Conservation (phyloP, 2,113 vertebrate species). For the Macroglossus sobrinus region DNA sequence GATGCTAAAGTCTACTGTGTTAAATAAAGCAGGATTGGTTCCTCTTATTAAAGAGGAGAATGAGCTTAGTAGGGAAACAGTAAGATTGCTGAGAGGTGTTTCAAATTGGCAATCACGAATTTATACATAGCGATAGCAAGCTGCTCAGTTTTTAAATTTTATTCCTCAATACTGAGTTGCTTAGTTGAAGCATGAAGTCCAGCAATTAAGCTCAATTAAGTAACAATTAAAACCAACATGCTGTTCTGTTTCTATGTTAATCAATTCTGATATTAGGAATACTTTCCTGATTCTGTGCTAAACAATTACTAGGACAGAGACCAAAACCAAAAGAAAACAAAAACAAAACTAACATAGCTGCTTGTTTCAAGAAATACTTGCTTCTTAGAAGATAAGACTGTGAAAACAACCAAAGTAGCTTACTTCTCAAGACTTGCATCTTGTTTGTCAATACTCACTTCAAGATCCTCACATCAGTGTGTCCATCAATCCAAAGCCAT, state of each 20-base stretch:
- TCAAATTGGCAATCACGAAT: not conserved
- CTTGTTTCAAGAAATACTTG: not conserved
- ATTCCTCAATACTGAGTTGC: not conserved
- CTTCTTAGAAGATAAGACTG: not conserved
- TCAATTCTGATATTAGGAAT: not conserved
- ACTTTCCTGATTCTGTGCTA: not conserved
- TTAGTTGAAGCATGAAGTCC: not conserved
- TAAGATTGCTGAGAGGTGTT: not conserved
- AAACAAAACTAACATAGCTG: not conserved
- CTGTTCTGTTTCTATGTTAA: not conserved
- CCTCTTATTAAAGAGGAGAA: not conserved
- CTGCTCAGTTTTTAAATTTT: not conserved
- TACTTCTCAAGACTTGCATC: not conserved
- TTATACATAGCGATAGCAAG: not conserved
- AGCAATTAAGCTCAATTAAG: not conserved
- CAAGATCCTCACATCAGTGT: not conserved
- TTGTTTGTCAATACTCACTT: not conserved
- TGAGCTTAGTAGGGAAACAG: not conserved
- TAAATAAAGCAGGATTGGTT: not conserved
- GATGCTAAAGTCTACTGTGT: not conserved
- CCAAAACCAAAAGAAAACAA: not conserved
- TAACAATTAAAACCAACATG: not conserved
- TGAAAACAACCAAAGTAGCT: not conserved
- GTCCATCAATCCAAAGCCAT: not conserved
- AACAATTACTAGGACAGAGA: not conserved